Evolutionary conservation across 2,888 invertebrate genomes (phyloP), one percentile per base, ranked within the genome.

Genomic region (Lacanobia wlatinum): DNA sequence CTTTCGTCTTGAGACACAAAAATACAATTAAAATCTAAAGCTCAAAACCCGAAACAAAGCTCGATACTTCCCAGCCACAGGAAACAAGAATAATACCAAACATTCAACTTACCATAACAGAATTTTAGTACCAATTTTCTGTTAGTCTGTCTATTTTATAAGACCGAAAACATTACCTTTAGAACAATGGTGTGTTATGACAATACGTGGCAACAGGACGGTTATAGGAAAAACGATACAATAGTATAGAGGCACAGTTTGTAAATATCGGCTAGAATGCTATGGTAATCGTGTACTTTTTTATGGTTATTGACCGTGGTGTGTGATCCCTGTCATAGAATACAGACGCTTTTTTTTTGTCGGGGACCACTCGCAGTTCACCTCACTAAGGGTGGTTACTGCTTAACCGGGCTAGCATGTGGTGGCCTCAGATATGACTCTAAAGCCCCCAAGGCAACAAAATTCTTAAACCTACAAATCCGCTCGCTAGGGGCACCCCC

Each of bases 161-260:
- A 73, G 72, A 73, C 70, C 55, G 10, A 76, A 84, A 84, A 86
- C 87, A 86, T 77, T 58, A 21, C 52, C 10, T 12, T n/a, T 66
- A 50, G 82, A 88, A 89, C 89, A 89, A 89, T 89, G 77, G 83
- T 0, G 6, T 89, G 87, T 89, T 89, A 80, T 78, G 87, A 86
- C 85, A 88, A 62, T 70, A 69, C 21, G 46, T 53, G 55, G 70
- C 63, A 83, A 83, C 79, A 76, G 18, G 50, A 78, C 69, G 75
- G 79, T 86, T 84, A 82, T 84, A 78, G 85, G 87, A 87, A 88
- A 88, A 86, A 85, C 81, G 84, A 84, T 64, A 88, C 87, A 86
- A 86, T 87, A 81, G 81, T 66, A 48, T 52, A 23, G 58, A 23
- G 28, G 23, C 60, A 56, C 1, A 78, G 84, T 86, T 88, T 88